Percentiles rank a stretch among this genome's conserved stretches.
phyloP scores from a whole-genome alignment of 2,113 vertebrate genomes.

The Halcyon malimbica region DNA sequence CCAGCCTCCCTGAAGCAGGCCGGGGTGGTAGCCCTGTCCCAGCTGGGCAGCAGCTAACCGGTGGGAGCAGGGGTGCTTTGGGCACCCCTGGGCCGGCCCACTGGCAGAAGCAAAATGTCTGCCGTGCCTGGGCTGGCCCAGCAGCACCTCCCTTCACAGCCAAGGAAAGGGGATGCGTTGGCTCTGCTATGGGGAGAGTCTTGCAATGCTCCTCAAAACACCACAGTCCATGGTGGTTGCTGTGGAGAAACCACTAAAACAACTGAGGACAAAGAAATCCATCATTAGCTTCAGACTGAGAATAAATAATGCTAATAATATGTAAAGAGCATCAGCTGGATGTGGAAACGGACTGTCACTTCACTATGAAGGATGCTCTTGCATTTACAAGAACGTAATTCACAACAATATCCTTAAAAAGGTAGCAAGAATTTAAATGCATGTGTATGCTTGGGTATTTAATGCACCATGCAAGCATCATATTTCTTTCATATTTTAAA shows the following conservation, averaged over 20 bases:
- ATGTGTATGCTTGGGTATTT: slow-evolving; percentile 43
- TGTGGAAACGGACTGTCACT: slow-evolving; percentile 49
- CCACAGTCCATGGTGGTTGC: neutral
- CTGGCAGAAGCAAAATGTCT: neutral
- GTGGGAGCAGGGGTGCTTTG: fast-evolving
- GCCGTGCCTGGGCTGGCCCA: fast-evolving
- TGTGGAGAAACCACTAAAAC: slow-evolving; percentile 42
- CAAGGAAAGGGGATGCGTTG: fast-evolving
- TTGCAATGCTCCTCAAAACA: neutral
- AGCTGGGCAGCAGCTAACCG: neutral
- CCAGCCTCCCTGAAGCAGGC: neutral
- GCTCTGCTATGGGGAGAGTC: neutral
- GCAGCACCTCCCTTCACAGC: neutral
- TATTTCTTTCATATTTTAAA: slow-evolving; percentile 61
- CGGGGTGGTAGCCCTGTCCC: neutral
- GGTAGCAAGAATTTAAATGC: slow-evolving; percentile 64
- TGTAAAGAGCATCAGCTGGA: slow-evolving; percentile 58
- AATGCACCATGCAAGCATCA: slow-evolving; percentile 34
- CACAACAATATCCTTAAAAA: slow-evolving; percentile 57
- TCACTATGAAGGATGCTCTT: slow-evolving; percentile 44
- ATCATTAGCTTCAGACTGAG: slow-evolving; percentile 12
- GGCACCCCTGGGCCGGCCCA: fast-evolving
- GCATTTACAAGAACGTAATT: slow-evolving; percentile 54
- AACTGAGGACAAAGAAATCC: slow-evolving; percentile 6
- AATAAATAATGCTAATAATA: slow-evolving; percentile 66